Conservation (phyloP, 2,888 invertebrate genomes). For the Athetis lepigone region DNA sequence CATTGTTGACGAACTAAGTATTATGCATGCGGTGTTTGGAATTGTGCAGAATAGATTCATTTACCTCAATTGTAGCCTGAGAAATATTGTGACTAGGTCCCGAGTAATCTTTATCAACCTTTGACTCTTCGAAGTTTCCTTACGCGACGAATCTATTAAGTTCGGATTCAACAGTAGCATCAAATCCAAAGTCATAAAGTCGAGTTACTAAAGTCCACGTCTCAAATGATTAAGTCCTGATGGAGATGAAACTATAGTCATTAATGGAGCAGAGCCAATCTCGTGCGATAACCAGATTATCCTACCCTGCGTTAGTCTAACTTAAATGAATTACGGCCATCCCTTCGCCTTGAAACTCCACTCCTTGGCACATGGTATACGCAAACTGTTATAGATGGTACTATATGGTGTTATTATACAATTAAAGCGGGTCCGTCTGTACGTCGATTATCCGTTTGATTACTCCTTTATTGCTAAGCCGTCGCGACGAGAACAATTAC, state of each 20-base stretch:
- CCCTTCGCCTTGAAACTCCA: constrained; percentile 9
- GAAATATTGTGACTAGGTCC: neutral
- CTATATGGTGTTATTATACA: constrained; percentile 47
- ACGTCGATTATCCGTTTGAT: constrained; percentile 38
- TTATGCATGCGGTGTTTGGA: constrained; percentile 21
- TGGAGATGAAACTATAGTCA: constrained; percentile 22
- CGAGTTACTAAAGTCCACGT: constrained; percentile 3
- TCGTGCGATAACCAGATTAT: constrained; percentile 43
- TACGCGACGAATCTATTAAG: neutral
- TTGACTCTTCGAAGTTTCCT: neutral
- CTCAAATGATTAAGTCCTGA: constrained; percentile 19
- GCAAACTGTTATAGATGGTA: neutral
- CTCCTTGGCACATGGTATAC: neutral
- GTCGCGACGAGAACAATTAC: constrained; percentile 33
- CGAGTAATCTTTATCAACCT: neutral
- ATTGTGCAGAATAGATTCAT: constrained; percentile 20
- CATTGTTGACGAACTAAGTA: constrained; percentile 31
- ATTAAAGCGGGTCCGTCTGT: constrained; percentile 47
- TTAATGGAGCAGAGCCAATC: constrained; percentile 26
- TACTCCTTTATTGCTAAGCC: constrained; percentile 30
- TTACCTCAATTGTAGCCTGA: constrained; percentile 12
- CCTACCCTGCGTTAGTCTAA: constrained; percentile 9
- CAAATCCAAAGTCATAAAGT: neutral
- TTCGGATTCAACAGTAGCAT: neutral
- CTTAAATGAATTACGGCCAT: constrained; percentile 38